Percentiles rank a stretch among this genome's conserved stretches.
Conservation (phyloP, 2,113 vertebrate genomes). For the Ciconia boyciana region DNA sequence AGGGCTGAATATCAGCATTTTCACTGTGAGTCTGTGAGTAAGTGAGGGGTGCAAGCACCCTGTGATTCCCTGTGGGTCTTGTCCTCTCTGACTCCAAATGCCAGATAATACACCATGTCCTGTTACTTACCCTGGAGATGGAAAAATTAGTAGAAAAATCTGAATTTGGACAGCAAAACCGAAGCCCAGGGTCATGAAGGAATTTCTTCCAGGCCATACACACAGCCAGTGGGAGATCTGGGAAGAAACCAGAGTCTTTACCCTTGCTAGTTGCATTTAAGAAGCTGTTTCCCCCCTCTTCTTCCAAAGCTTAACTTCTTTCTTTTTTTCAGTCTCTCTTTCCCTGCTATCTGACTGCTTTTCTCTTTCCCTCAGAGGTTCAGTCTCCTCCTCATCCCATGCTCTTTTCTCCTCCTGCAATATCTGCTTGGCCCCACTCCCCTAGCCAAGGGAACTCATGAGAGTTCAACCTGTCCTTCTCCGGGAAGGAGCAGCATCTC, state of each 20-base stretch:
- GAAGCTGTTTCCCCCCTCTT: background rate
- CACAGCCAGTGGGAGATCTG: background rate
- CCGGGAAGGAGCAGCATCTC: background rate
- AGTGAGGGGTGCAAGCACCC: background rate
- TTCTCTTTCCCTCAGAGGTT: background rate
- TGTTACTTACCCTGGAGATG: background rate
- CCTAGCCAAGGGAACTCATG: background rate
- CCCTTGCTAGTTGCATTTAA: background rate
- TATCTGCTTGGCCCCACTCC: background rate
- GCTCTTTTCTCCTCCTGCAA: background rate
- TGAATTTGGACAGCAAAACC: background rate
- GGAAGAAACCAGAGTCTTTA: background rate
- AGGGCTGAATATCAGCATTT: background rate
- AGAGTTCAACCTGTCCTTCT: background rate
- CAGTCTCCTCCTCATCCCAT: rapidly evolving
- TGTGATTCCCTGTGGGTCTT: background rate
- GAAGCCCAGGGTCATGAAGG: background rate
- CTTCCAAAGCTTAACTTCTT: background rate
- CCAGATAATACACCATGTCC: background rate
- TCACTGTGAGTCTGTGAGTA: background rate
- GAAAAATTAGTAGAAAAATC: background rate
- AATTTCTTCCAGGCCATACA: background rate
- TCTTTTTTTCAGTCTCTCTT: background rate
- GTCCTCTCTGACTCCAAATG: background rate
- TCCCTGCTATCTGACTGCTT: background rate